Percentiles rank a stretch among this genome's conserved stretches.
phyloP scores from a whole-genome alignment of 2,113 vertebrate genomes.

The Albula glossodonta region DNA sequence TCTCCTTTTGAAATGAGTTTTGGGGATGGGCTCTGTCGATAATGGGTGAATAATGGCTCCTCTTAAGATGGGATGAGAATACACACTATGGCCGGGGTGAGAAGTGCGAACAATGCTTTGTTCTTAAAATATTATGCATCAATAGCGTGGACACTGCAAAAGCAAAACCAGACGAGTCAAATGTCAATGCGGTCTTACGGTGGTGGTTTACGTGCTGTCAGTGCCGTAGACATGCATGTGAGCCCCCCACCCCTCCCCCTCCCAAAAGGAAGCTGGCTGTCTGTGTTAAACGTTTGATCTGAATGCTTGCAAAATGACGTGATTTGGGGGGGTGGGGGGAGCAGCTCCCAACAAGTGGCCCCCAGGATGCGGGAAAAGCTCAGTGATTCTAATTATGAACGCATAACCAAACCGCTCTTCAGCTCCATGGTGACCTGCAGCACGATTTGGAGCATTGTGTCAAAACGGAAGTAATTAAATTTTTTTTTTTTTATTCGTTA shows the following conservation, averaged over 20 bases:
- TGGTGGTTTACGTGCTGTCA: background rate
- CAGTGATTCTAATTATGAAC: conserved; percentile 43
- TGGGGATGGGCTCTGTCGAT: too few relatives aligned
- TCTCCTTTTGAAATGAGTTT: too few relatives aligned
- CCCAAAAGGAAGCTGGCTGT: too few relatives aligned
- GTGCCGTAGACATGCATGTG: background rate
- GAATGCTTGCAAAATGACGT: too few relatives aligned
- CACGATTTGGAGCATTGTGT: conserved; percentile 7
- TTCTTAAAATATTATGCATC: background rate
- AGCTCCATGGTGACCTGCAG: conserved; percentile 33
- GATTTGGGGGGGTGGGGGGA: background rate
- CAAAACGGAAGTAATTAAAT: conserved; percentile 5
- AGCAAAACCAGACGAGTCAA: background rate
- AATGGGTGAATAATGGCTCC: too few relatives aligned
- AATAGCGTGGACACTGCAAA: background rate
- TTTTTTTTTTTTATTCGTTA: conserved; percentile 27
- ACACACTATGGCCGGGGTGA: background rate
- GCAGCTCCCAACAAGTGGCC: conserved; percentile 9
- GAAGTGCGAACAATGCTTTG: background rate
- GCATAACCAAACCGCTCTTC: conserved; percentile 35
- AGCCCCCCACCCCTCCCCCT: too few relatives aligned
- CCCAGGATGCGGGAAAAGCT: background rate
- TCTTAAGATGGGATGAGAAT: too few relatives aligned
- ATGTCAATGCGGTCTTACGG: background rate
- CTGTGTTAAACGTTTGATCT: too few relatives aligned